phyloP scores from a whole-genome alignment of 1,140 invertebrate genomes.

The Drosophila chauvacae region DNA sequence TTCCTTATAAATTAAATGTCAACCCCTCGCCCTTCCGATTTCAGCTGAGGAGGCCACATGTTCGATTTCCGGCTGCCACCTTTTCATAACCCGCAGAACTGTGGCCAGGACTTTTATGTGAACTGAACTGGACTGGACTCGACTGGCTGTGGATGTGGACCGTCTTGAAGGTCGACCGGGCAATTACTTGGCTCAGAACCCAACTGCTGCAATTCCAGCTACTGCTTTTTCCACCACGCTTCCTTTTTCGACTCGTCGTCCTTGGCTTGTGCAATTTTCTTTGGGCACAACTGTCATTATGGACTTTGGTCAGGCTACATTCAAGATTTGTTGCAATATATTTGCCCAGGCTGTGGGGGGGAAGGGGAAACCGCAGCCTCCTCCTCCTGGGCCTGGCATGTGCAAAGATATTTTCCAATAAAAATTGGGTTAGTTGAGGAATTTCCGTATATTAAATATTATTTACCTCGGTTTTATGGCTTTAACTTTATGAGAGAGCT shows the following conservation, averaged over 20 bases:
- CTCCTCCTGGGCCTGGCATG: conserved; percentile 16
- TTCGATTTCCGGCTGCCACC: conserved; percentile 69
- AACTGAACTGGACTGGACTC: conserved; percentile 6
- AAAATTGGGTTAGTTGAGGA: conserved; percentile 36
- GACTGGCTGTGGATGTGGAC: conserved; percentile 26
- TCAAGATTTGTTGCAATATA: conserved; percentile 42
- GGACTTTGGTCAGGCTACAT: conserved; percentile 53
- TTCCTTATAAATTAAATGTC: conserved; percentile 77
- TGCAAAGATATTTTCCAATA: conserved; percentile 36
- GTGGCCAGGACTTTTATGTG: conserved; percentile 60
- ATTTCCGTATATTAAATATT: conserved; percentile 35
- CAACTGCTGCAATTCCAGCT: conserved; percentile 64
- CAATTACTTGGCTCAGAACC: conserved; percentile 61
- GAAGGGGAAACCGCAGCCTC: conserved; percentile 33
- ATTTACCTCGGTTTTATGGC: conserved; percentile 21
- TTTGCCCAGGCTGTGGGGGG: conserved; percentile 3
- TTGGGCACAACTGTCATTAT: conserved; percentile 54
- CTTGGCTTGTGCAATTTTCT: conserved; percentile 75
- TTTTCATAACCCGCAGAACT: conserved; percentile 67
- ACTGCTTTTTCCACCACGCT: conserved; percentile 31
- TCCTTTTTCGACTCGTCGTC: conserved; percentile 55
- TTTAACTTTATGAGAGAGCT: not conserved
- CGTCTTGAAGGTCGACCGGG: conserved; percentile 67
- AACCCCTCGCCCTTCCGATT: conserved; percentile 56
- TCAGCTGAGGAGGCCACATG: conserved; percentile 71